Evolutionary conservation across 2,113 vertebrate species (phyloP).

Genomic region (Trochalopteron elliotii): DNA sequence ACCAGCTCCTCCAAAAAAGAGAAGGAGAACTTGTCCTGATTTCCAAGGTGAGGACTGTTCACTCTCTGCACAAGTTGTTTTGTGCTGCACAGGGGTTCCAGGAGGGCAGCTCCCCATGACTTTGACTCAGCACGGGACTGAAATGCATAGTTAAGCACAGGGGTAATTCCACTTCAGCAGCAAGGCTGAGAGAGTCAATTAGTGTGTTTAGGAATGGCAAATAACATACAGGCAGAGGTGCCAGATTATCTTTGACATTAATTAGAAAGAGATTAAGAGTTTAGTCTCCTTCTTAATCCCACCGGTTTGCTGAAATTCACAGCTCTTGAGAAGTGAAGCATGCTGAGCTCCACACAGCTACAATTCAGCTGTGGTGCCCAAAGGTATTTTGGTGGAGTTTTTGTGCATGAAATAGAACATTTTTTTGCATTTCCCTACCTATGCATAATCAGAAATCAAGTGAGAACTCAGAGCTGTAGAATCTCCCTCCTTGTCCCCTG

Average conservation of each 20-base stretch:
- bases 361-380: background rate
- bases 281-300: background rate
- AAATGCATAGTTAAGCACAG: background rate
- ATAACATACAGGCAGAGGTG: background rate
- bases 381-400: background rate
- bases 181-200: background rate
- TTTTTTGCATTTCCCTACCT: background rate
- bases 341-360: background rate
- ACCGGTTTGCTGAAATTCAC: background rate
- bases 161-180: background rate
- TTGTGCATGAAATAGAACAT: background rate
- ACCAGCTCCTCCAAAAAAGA: background rate
- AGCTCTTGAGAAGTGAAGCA: background rate
- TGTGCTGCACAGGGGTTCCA: background rate
- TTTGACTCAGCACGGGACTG: background rate
- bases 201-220: background rate
- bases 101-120: background rate
- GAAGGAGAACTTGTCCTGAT: background rate
- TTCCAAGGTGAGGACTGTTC: background rate
- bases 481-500: rapidly evolving
- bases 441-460: background rate
- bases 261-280: background rate
- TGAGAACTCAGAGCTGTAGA: background rate
- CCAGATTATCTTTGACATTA: background rate
- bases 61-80: background rate